phyloP scores from a whole-genome alignment of 1,140 invertebrate genomes.

The Orchestia grillus region DNA sequence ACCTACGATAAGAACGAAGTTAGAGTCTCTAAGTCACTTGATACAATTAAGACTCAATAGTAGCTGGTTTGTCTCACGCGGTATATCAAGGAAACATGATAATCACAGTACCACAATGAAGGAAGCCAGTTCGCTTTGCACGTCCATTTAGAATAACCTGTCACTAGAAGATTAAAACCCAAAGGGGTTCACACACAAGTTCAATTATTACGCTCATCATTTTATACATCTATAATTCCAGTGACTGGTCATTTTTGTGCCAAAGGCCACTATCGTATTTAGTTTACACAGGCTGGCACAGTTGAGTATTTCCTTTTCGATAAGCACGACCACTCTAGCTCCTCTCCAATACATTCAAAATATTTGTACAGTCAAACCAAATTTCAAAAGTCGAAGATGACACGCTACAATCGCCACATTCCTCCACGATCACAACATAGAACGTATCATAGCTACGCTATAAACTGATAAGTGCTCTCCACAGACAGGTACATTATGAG shows the following conservation, averaged over 20 bases:
- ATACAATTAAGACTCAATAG: neutral
- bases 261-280: neutral
- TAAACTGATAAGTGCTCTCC: neutral
- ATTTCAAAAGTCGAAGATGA: neutral
- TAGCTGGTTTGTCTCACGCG: neutral
- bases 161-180: neutral
- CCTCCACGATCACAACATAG: neutral
- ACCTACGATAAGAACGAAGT: neutral
- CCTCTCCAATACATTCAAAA: too few species aligned
- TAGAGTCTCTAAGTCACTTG: neutral
- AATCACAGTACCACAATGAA: neutral
- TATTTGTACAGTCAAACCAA: neutral
- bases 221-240: neutral
- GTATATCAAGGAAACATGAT: neutral
- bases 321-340: too few species aligned
- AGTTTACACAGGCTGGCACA: neutral
- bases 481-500: neutral
- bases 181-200: neutral
- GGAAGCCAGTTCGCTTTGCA: neutral
- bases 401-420: neutral
- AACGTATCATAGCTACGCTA: neutral
- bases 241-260: neutral
- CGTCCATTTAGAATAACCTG: neutral
- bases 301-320: neutral
- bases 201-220: neutral